Percentiles rank a stretch among this genome's conserved stretches.
Conservation (phyloP, 2,113 vertebrate genomes). For the Vireo altiloquus region DNA sequence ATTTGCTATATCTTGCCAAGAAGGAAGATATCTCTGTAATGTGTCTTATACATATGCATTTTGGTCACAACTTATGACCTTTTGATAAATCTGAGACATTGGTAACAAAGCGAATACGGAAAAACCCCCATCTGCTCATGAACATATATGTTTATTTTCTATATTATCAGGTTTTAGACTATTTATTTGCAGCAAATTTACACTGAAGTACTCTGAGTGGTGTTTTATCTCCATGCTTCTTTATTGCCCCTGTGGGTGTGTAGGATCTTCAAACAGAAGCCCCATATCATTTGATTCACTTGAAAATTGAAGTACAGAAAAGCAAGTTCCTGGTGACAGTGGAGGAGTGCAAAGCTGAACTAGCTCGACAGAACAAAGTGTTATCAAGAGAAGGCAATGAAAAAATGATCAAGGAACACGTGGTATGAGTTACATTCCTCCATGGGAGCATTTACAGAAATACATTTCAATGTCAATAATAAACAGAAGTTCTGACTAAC, state of each 20-base stretch:
- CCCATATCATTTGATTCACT: conserved; percentile 86
- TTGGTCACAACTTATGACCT: not conserved
- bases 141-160: not conserved
- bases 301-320: conserved; percentile 86
- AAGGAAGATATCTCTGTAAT: not conserved
- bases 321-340: conserved; percentile 75
- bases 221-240: not conserved
- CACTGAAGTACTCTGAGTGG: not conserved
- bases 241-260: not conserved
- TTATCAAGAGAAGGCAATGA: conserved; percentile 84
- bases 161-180: not conserved
- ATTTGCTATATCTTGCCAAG: not conserved
- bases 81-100: not conserved
- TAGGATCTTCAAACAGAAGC: conserved; percentile 93
- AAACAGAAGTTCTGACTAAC: not conserved
- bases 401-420: conserved; percentile 86
- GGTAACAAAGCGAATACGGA: not conserved
- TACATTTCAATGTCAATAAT: not conserved
- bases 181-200: not conserved
- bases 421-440: conserved; percentile 68
- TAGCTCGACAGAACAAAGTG: conserved; percentile 81
- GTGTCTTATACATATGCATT: not conserved
- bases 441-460: not conserved
- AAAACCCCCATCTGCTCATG: not conserved
- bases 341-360: conserved; percentile 84